phyloP scores from a whole-genome alignment of 1,140 invertebrate genomes.

The Sinonovacula constricta region DNA sequence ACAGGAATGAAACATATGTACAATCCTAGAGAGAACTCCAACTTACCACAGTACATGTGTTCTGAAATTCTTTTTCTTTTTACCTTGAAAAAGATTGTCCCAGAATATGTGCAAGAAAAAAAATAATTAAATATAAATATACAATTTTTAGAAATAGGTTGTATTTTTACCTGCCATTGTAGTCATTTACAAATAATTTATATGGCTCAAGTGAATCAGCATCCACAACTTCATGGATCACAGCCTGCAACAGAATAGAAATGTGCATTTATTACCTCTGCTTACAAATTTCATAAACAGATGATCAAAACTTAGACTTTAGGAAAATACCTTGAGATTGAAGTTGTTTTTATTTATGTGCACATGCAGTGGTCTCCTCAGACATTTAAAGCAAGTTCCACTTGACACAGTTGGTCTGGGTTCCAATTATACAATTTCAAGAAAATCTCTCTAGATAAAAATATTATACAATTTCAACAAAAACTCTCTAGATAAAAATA shows the following conservation, averaged over 20 bases:
- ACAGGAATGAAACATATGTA: not conserved
- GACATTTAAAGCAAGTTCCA: not conserved
- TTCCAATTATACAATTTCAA: too few relatives aligned
- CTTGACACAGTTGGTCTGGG: not conserved
- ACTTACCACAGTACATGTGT: not conserved
- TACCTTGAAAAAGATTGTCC: not conserved
- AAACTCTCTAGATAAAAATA: too few relatives aligned
- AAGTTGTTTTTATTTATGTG: not conserved
- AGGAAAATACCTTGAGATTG: not conserved
- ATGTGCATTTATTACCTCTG: not conserved
- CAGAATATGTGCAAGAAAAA: not conserved
- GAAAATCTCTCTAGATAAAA: too few relatives aligned
- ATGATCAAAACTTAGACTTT: not conserved
- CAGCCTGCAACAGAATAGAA: slow-evolving; percentile 13
- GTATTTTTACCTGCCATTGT: slow-evolving; percentile 16
- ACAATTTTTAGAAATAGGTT: not conserved
- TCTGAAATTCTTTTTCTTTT: not conserved
- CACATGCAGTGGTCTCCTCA: not conserved
- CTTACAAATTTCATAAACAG: not conserved
- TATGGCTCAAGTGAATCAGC: slow-evolving; percentile 40
- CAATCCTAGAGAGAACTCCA: not conserved
- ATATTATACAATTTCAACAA: too few relatives aligned
- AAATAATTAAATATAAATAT: not conserved
- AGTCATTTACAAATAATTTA: slow-evolving; percentile 30
- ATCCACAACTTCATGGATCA: slow-evolving; percentile 36